Base-by-base conservation (phyloP, 2,888 invertebrate species). In the Acrobasis repandana region DNA sequence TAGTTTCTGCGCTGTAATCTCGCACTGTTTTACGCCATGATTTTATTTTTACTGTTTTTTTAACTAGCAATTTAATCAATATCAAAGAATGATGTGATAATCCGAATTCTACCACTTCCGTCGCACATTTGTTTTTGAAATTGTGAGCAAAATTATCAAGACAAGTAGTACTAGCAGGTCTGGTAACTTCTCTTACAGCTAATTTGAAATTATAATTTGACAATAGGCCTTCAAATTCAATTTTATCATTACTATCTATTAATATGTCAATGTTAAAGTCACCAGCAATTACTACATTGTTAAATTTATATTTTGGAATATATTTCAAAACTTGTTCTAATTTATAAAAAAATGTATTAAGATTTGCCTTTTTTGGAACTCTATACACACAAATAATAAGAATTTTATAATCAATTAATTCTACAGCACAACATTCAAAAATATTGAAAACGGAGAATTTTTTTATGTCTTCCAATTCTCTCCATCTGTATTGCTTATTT, bases 71-170 rank as follows among this genome's bases (percentile, higher is more conserved):
- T 36, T 36, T 36, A 36, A 36, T 59, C 15, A 59, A 10, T 33
- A 20, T 20, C 20, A 20, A 20, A 20, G 2, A 20, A 20, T 20
- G 20, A 20, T 20, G 2, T 58, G 63, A 63, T 43, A 28, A 2
- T 20, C 50, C 60, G 15, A 63, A 61, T 58, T 63, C 49, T 14
- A 50, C 14, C 18, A 15, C 54, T 60, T 54, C 36, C 46, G 62
- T 36, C 5, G 50, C 49, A 48, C 63, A 60, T 33, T 11, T 33
- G 28, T n/a, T 47, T 20, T 51, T 54, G n/a, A 43, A 56, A 49
- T 61, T 62, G n/a, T 58, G 58, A 9, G 58, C 60, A 60, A 38
- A 58, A 38, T 64, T 64, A n/a, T 64, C 66, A 11, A 64, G 51
- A 50, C 66, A 66, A 1, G 61, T 60, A 28, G 38, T 6, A 58